Evolutionary conservation across 1,140 invertebrate genomes (phyloP).

Genomic region (Drosophila fuyamai): DNA sequence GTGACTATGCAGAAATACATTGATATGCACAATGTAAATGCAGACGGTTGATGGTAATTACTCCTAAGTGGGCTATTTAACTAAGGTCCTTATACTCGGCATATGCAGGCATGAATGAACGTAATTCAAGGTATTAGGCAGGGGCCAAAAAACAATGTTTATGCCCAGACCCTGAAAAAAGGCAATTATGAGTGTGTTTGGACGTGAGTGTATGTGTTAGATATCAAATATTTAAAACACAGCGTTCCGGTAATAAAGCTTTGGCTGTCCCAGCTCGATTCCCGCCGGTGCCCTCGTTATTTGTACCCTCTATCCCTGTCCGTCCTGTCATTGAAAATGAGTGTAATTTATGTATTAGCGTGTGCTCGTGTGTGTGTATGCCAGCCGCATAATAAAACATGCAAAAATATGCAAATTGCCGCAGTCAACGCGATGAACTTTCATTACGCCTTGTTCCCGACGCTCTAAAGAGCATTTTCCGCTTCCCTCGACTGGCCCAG

Average conservation of each 20-base stretch:
- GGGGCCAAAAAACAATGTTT: slow-evolving; percentile 34
- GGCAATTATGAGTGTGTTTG: slow-evolving; percentile 19
- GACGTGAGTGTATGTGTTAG: slow-evolving; percentile 35
- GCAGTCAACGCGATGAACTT: slow-evolving; percentile 79
- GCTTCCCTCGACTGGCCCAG: slow-evolving; percentile 9
- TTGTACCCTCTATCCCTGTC: slow-evolving; percentile 27
- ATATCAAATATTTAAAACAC: slow-evolving; percentile 81
- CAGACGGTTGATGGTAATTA: slow-evolving; percentile 59
- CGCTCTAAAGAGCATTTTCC: slow-evolving; percentile 73
- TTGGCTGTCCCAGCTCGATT: slow-evolving; percentile 32
- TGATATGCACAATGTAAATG: slow-evolving; percentile 23
- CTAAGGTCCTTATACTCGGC: slow-evolving; percentile 60
- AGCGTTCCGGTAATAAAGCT: slow-evolving; percentile 69
- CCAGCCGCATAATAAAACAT: slow-evolving; percentile 74
- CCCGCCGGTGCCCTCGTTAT: slow-evolving; percentile 7
- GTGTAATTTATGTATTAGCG: slow-evolving; percentile 60
- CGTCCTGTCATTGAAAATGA: slow-evolving; percentile 60
- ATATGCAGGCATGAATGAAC: slow-evolving; percentile 24
- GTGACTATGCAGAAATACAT: slow-evolving; percentile 16
- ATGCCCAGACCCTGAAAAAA: slow-evolving; percentile 31
- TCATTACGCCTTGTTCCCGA: slow-evolving; percentile 60
- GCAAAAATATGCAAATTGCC: slow-evolving; percentile 82
- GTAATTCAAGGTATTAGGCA: slow-evolving; percentile 64
- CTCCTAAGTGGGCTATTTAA: slow-evolving; percentile 79
- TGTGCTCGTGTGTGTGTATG: slow-evolving; percentile 46